These are phyloP conservation scores for Clitarchus hookeri DNA, from an alignment of 2,888 invertebrate species.

Conservation along the genomic window DNA sequence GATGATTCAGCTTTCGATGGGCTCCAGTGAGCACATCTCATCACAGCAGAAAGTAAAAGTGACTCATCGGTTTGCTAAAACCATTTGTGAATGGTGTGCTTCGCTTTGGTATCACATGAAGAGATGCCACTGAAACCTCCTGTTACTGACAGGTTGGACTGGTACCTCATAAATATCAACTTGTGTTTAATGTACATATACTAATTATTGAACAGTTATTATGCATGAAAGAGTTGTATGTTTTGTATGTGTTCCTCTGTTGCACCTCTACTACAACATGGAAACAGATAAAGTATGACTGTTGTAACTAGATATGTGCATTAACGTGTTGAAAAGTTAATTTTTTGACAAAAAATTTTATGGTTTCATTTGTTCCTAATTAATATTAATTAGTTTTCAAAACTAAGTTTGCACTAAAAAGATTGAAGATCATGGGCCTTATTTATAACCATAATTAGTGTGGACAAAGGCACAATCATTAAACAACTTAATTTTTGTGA, in stretches of 20 bases:
- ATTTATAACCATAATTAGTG: too few relatives aligned
- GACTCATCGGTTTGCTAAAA: too few relatives aligned
- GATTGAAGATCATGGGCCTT: too few relatives aligned
- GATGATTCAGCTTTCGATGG: slow-evolving; percentile 69
- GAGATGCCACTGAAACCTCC: neutral
- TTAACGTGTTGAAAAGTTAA: too few relatives aligned
- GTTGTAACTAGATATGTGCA: too few relatives aligned
- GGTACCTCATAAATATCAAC: neutral
- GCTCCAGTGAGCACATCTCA: slow-evolving; percentile 38
- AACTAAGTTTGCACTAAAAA: too few relatives aligned
- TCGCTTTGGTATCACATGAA: neutral
- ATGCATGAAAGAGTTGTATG: neutral
- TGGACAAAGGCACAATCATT: too few relatives aligned
- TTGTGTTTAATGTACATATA: neutral
- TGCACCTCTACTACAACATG: neutral
- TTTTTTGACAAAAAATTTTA: too few relatives aligned
- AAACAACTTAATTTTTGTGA: too few relatives aligned
- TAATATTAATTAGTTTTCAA: too few relatives aligned
- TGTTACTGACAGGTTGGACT: neutral
- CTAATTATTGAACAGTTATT: neutral
- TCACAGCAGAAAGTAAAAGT: neutral
- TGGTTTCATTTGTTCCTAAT: too few relatives aligned
- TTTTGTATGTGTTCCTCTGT: neutral
- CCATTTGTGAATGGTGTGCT: neutral
- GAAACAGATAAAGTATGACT: too few relatives aligned